Evolutionary conservation across 2,888 invertebrate genomes (phyloP), one percentile per base, ranked within the genome.

Genomic region (Noctua fimbriata): DNA sequence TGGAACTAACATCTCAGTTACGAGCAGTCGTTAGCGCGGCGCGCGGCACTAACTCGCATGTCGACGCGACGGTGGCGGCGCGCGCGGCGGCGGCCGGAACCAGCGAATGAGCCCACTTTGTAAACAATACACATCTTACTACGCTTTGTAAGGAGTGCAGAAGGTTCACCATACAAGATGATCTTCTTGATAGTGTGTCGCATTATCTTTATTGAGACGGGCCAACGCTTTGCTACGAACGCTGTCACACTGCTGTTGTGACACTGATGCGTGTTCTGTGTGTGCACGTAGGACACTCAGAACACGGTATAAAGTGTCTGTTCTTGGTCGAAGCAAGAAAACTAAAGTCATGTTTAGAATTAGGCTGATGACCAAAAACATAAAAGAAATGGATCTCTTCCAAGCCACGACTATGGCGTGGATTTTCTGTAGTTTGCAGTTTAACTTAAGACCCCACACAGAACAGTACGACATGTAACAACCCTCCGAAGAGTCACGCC

Each of bases 41-140:
- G 79, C 12, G 41, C 49, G 28, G 10, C 3, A 24, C 14, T 65
- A 24, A 24, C 2, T 36, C 72, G 44, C 58, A 44, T 24, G 16
- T 21, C 28, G 1, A 6, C 49, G 21, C n/a, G 58, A 32, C 63
- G 32, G 60, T 9, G 60, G 60, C 28, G 60, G 58, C 58, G 58
- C 55, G 55, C n/a, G 67, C 71, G 55, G 36, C 28, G 49, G 21
- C 52, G 44, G 24, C 1, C n/a, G 28, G 49, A 47, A 60, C 52
- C 55, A 21, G 49, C 66, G 55, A 78, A 55, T 84, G 60, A 79
- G 36, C 52, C 69, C 69, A 69, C 73, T 79, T 71, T 71, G 74
- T 69, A 71, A 79, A 72, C 85, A 80, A 75, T 65, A 69, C 80
- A 44, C 36, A 84, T 71, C 58, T 65, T 28, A 49, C 32, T 32